Conservation (phyloP, 2,888 invertebrate genomes). For the Synanthedon myopaeformis region DNA sequence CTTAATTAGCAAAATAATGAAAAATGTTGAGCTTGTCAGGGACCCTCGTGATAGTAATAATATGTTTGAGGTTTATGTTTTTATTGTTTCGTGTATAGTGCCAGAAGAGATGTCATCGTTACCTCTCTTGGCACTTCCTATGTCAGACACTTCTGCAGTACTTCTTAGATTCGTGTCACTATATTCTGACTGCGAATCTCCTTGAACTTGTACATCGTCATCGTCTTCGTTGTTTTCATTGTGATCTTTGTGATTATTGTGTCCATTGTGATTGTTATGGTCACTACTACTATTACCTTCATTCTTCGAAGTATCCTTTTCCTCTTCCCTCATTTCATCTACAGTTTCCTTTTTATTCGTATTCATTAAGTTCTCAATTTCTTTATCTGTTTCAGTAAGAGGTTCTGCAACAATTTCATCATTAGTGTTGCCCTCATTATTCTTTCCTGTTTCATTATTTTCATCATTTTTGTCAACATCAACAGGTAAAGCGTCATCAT, state of each 20-base stretch:
- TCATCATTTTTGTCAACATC: constrained; percentile 11
- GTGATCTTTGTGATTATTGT: constrained; percentile 13
- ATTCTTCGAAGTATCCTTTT: constrained; percentile 8
- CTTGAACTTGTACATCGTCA: constrained; percentile 66
- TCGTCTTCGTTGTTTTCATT: constrained; percentile 45
- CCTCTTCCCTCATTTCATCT: constrained; percentile 12
- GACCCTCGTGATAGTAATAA: constrained; percentile 48
- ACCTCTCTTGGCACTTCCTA: constrained; percentile 57
- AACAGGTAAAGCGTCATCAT: constrained; percentile 10
- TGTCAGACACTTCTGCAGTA: constrained; percentile 44
- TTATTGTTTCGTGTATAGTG: constrained; percentile 52
- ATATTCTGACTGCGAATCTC: constrained; percentile 53
- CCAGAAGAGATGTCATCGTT: constrained; percentile 55
- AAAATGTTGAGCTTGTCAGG: constrained; percentile 65
- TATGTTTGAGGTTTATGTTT: constrained; percentile 40
- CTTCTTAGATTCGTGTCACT: constrained; percentile 47
- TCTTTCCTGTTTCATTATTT: constrained; percentile 10
- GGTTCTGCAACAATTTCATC: constrained; percentile 3
- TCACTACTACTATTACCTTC: constrained; percentile 11
- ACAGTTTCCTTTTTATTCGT: constrained; percentile 16
- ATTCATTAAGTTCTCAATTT: constrained; percentile 11
- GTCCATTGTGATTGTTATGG: constrained; percentile 17
- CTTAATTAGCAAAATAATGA: constrained; percentile 69
- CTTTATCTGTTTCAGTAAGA: constrained; percentile 5
- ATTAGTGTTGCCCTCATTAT: constrained; percentile 3